Evolutionary conservation across 2,888 invertebrate genomes (phyloP), one percentile per base, ranked within the genome.

Genomic region (Cyrtodaria siliqua): DNA sequence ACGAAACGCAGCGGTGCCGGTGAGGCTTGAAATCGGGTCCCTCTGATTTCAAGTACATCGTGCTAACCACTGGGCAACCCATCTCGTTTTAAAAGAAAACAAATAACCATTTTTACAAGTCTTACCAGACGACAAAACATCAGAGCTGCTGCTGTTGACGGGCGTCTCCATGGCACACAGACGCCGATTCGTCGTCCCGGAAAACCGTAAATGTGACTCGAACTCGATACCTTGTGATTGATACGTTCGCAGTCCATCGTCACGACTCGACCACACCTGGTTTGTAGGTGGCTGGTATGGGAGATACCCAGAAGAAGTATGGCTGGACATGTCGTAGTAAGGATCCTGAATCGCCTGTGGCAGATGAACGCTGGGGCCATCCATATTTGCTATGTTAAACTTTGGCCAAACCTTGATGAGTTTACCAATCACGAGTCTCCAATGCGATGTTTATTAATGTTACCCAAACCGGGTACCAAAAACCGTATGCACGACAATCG

Each of bases 311-410:
- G 56, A 44, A 9, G 69, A 26, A 14, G 57, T 61, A 16, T 78
- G 78, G 42, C 60, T 71, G 23, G 73, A 74, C 47, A 81, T 55
- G 24, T 82, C 82, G 42, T 79, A 82, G 52, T 76, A 73, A 16
- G 66, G 72, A 38, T 84, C 84, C 14, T 76, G 72, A 20, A 84
- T 79, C 16, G 77, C 73, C 2, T 79, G 67, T 2, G 84, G 71
- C 40, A 82, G 67, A 33, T 82, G 82, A n/a, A 82, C 68, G 27
- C 73, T 72, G 16, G 82, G 61, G 14, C 68, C 42, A n/a, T 84
- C 84, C 84, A 84, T 84, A 3, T 47, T 60, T n/a, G n/a, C n/a
- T n/a, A n/a, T n/a, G n/a, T n/a, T n/a, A n/a, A n/a, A n/a, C n/a
- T n/a, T n/a, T n/a, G n/a, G n/a, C n/a, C n/a, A n/a, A n/a, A n/a